These are phyloP conservation scores for Clistopyga incitator DNA, from an alignment of 2,888 invertebrate species.

Conservation along the genomic window DNA sequence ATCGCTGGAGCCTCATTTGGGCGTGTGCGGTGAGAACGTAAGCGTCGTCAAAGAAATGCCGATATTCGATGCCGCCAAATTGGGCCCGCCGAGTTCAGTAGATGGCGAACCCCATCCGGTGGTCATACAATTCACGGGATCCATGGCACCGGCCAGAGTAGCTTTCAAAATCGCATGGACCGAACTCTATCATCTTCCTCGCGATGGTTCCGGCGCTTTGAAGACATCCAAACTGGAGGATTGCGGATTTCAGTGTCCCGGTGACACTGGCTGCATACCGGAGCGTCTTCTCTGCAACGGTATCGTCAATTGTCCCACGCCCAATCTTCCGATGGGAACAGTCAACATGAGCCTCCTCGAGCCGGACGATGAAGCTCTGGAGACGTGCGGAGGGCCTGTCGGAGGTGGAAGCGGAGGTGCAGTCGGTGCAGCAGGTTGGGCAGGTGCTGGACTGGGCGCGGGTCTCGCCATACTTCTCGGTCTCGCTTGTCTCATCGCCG, in stretches of 20 bases:
- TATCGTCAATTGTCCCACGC: conserved; percentile 93
- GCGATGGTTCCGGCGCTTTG: conserved; percentile 92
- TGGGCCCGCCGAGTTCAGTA: conserved; percentile 85
- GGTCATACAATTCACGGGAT: conserved; percentile 90
- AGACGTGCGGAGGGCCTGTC: conserved; percentile 87
- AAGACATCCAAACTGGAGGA: conserved; percentile 91
- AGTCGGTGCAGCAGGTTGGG: conserved; percentile 86
- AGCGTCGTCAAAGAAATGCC: conserved; percentile 92
- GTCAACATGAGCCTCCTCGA: conserved; percentile 81
- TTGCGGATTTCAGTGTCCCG: conserved; percentile 95
- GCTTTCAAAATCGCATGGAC: conserved; percentile 96
- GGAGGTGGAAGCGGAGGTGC: conserved; percentile 85
- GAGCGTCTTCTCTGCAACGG: conserved; percentile 94
- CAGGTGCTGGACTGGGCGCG: conserved; percentile 88
- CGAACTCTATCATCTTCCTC: conserved; percentile 93
- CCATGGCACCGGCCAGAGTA: conserved; percentile 92
- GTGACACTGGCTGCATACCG: conserved; percentile 93
- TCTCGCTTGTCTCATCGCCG: conserved; percentile 86
- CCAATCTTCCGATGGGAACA: conserved; percentile 77
- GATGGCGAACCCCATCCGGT: conserved; percentile 87
- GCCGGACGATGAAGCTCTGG: conserved; percentile 91
- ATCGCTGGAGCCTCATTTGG: conserved; percentile 90
- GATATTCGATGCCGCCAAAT: conserved; percentile 91
- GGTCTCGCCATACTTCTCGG: conserved; percentile 86
- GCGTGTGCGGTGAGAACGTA: conserved; percentile 94